A percentile compares a stretch with the other conserved stretches of the same genome.
Evolutionary conservation across 53 echinoderm and acorn worm species (phyloP).

Genomic region (Holothuria leucospilota): DNA sequence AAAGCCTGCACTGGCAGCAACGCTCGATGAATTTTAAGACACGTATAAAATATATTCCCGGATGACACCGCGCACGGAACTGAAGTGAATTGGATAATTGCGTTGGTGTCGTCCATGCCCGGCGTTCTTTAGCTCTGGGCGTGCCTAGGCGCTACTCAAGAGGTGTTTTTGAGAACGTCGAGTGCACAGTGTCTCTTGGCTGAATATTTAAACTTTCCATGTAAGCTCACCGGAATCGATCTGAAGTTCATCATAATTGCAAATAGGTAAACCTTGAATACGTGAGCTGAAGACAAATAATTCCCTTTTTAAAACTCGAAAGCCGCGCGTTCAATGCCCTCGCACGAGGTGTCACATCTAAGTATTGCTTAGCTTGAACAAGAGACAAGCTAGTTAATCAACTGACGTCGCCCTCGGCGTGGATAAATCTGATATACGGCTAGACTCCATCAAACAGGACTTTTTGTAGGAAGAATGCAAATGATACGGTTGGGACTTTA

Average conservation of each 20-base stretch:
- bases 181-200: constrained; percentile 16
- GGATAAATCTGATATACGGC: constrained; percentile 9
- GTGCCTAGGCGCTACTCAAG: constrained; percentile 16
- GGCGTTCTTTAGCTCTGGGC: constrained; percentile 11
- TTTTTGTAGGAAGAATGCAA: too few relatives aligned
- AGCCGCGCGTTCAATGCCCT: constrained; percentile 50
- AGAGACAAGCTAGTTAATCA: constrained; percentile 15
- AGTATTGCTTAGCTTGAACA: constrained; percentile 14
- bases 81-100: background rate
- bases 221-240: constrained; percentile 1
- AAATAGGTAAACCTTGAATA: constrained; percentile 43
- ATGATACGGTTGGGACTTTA: too few relatives aligned
- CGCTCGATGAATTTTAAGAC: constrained; percentile 13
- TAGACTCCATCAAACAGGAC: too few relatives aligned
- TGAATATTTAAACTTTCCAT: background rate
- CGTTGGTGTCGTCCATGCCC: constrained; percentile 22
- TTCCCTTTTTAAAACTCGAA: constrained; percentile 8
- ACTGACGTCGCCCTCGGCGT: constrained; percentile 6
- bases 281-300: constrained; percentile 27
- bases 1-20: too few relatives aligned
- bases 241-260: constrained; percentile 47
- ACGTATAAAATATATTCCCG: constrained; percentile 30
- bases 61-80: background rate
- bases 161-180: constrained; percentile 4
- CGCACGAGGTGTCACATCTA: constrained; percentile 21